Conservation (phyloP, 2,888 invertebrate genomes). For the Oxytorus armatus region DNA sequence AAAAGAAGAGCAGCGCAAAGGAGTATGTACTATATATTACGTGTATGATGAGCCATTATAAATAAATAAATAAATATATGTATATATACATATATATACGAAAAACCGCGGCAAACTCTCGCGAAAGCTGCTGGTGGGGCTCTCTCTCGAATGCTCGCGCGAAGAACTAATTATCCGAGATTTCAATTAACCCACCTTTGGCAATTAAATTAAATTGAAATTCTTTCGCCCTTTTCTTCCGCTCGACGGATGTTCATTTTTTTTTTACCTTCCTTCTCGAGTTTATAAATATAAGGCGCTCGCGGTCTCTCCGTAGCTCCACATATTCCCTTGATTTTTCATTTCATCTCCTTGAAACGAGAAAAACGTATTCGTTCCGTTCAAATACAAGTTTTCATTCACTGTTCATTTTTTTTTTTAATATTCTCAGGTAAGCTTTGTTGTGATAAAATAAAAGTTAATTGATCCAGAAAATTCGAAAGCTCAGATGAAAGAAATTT, state of each 20-base stretch:
- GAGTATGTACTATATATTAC: constrained; percentile 34
- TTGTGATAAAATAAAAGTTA: too few species aligned
- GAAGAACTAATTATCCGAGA: constrained; percentile 74
- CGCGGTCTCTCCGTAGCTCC: constrained; percentile 5
- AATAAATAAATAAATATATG: constrained; percentile 30
- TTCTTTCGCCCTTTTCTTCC: constrained; percentile 69
- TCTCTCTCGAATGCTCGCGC: constrained; percentile 39
- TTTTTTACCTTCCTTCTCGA: constrained; percentile 31
- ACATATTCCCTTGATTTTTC: constrained; percentile 11
- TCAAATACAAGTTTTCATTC: too few species aligned
- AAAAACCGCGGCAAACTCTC: constrained; percentile 29
- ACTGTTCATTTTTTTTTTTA: too few species aligned
- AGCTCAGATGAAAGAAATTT: too few species aligned
- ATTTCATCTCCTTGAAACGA: too few species aligned
- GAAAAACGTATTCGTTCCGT: too few species aligned
- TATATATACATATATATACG: constrained; percentile 17
- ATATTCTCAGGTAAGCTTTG: too few species aligned
- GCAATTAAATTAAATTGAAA: constrained; percentile 78
- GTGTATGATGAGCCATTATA: constrained; percentile 51
- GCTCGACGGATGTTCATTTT: constrained; percentile 24
- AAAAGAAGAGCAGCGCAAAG: constrained; percentile 51
- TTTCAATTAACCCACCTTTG: constrained; percentile 77
- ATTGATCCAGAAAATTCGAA: too few species aligned
- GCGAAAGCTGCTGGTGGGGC: constrained; percentile 46
- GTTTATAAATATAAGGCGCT: constrained; percentile 39